Conservation (phyloP, 2,113 vertebrate species). For the Sinocyclocheilus rhinocerous region DNA sequence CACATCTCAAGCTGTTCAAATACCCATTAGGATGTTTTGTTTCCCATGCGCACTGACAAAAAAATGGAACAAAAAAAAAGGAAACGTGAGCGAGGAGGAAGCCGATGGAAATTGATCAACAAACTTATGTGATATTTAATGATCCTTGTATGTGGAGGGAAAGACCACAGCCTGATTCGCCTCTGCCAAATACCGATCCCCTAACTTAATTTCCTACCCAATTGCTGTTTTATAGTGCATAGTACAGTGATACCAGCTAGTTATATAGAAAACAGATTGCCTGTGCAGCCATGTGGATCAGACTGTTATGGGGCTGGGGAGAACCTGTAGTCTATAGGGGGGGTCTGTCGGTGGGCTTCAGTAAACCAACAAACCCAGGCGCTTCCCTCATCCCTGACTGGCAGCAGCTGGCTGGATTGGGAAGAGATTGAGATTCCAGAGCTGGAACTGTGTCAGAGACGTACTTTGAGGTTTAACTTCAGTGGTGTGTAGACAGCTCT, state of each 20-base stretch:
- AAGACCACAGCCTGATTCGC: slow-evolving; percentile 77
- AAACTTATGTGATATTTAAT: slow-evolving; percentile 72
- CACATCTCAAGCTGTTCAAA: slow-evolving; percentile 84
- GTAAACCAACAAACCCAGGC: slow-evolving; percentile 83
- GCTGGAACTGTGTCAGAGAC: slow-evolving; percentile 56
- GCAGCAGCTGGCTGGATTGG: slow-evolving; percentile 75
- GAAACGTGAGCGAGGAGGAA: slow-evolving; percentile 58
- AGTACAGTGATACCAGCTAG: slow-evolving; percentile 82
- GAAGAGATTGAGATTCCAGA: slow-evolving; percentile 47
- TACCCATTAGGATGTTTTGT: slow-evolving; percentile 79
- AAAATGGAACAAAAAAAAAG: slow-evolving; percentile 58
- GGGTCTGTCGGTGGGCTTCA: slow-evolving; percentile 80
- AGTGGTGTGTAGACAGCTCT: not conserved
- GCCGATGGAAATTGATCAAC: slow-evolving; percentile 71
- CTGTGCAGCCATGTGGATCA: slow-evolving; percentile 80
- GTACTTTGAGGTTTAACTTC: slow-evolving; percentile 11
- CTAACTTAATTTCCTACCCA: slow-evolving; percentile 87
- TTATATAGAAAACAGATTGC: slow-evolving; percentile 86
- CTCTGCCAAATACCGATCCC: slow-evolving; percentile 76
- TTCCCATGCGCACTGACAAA: slow-evolving; percentile 73
- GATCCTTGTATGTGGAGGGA: slow-evolving; percentile 74
- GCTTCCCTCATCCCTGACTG: slow-evolving; percentile 74
- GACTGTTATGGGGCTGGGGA: slow-evolving; percentile 75
- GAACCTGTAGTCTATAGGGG: slow-evolving; percentile 77
- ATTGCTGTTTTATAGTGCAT: slow-evolving; percentile 86